A percentile compares a stretch with the other conserved stretches of the same genome.
Evolutionary conservation across 2,797 vertebrate species (phyloP).

Genomic region (Sternotherus odoratus): DNA sequence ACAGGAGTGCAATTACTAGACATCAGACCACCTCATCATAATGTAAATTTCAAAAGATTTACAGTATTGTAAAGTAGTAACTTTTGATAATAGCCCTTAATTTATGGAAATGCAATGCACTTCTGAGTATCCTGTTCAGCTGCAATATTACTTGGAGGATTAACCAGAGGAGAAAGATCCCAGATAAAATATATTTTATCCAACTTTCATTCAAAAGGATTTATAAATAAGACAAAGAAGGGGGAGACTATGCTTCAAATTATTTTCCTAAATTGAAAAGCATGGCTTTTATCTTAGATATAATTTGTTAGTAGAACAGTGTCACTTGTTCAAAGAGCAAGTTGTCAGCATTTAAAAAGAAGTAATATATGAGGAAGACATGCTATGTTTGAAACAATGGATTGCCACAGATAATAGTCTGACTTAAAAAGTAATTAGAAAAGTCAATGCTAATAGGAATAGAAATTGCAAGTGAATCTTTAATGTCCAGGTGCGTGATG

Average conservation of each 20-base stretch:
- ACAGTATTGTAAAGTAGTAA: background rate
- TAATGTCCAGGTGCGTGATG: background rate
- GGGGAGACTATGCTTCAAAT: background rate
- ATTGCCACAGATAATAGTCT: background rate
- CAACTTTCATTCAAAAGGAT: background rate
- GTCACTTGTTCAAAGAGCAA: slow-evolving; percentile 15
- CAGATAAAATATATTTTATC: background rate
- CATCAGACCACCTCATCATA: background rate
- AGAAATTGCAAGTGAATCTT: background rate
- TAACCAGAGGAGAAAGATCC: background rate
- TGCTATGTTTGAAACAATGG: background rate
- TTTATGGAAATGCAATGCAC: background rate
- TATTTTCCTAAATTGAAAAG: slow-evolving; percentile 13
- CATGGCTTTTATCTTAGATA: background rate
- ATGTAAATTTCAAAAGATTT: background rate
- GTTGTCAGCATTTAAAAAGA: slow-evolving; percentile 11
- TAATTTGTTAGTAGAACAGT: slow-evolving; percentile 9
- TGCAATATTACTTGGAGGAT: background rate
- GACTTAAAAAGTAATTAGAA: slow-evolving; percentile 29
- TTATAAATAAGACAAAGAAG: slow-evolving; percentile 17
- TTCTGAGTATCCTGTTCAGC: background rate
- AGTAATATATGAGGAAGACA: background rate
- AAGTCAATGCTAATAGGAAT: background rate
- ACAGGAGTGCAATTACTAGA: background rate
- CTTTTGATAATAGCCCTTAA: background rate